Conservation (phyloP, 53 echinoderm and acorn worm genomes). For the Henricia sp. region DNA sequence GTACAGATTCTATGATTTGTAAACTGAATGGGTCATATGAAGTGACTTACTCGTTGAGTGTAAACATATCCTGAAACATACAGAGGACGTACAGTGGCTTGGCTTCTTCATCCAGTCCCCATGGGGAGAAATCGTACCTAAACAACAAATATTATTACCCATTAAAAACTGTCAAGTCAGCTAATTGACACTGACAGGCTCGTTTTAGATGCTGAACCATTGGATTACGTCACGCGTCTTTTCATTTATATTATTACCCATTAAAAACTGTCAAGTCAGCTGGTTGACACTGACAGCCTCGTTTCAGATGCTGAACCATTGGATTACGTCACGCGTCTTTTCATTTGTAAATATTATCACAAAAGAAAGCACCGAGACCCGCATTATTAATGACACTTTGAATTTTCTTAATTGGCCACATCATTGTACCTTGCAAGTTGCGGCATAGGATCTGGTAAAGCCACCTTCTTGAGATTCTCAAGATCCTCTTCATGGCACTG, state of each 20-base stretch:
- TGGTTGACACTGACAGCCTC: no score
- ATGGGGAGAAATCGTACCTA: constrained; percentile 97
- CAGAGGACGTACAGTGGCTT: constrained; percentile 96
- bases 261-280: no score
- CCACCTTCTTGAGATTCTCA: constrained; percentile 72
- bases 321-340: background rate
- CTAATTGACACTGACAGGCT: no score
- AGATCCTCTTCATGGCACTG: constrained; percentile 91
- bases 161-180: no score
- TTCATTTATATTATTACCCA: background rate
- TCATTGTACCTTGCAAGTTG: constrained; percentile 85
- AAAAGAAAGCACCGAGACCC: no score
- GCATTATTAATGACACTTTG: no score
- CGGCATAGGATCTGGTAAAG: constrained; percentile 89
- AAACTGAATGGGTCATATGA: no score
- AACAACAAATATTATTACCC: background rate
- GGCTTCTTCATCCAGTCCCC: constrained; percentile 94
- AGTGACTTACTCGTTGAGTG: constrained; percentile 68
- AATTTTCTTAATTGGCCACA: no score
- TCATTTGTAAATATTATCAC: background rate
- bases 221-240: background rate
- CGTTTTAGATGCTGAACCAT: no score
- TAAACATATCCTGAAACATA: constrained; percentile 99
- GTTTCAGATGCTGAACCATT: no score
- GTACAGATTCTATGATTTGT: no score